Evolutionary conservation across 2,113 vertebrate species (phyloP).

Genomic region (Oryzias melastigma): DNA sequence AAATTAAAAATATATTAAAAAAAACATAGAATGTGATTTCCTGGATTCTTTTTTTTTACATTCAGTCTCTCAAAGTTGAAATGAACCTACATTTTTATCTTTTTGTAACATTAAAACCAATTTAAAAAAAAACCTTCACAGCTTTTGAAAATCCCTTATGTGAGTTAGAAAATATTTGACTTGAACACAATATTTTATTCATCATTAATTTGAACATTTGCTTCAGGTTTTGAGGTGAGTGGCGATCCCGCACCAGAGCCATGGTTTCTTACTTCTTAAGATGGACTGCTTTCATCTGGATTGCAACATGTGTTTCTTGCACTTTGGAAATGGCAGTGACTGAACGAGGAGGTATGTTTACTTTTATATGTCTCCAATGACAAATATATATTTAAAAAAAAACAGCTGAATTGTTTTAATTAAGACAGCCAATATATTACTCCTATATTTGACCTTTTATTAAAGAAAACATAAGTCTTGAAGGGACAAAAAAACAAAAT

Average conservation of each 20-base stretch:
- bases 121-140: too few species aligned
- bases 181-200: not conserved
- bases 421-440: not conserved
- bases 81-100: too few species aligned
- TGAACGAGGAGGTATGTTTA: conserved; percentile 84
- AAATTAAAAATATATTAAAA: too few species aligned
- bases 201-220: conserved; percentile 39
- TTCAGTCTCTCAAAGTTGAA: too few species aligned
- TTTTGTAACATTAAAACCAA: too few species aligned
- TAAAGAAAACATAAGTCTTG: not conserved
- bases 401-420: not conserved
- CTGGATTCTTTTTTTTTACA: too few species aligned
- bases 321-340: conserved; percentile 79
- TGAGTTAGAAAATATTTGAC: too few species aligned
- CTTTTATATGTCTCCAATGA: not conserved
- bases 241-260: conserved; percentile 76
- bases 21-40: too few species aligned
- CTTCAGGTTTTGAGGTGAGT: conserved; percentile 75
- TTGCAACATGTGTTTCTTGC: conserved; percentile 73
- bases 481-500: not conserved
- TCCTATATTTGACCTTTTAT: not conserved
- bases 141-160: too few species aligned
- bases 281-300: conserved; percentile 83
- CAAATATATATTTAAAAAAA: not conserved
- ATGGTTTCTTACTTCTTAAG: conserved; percentile 80